Evolutionary conservation across 2,797 vertebrate species (phyloP).

Genomic region (Myiothlypis chrysogaster): DNA sequence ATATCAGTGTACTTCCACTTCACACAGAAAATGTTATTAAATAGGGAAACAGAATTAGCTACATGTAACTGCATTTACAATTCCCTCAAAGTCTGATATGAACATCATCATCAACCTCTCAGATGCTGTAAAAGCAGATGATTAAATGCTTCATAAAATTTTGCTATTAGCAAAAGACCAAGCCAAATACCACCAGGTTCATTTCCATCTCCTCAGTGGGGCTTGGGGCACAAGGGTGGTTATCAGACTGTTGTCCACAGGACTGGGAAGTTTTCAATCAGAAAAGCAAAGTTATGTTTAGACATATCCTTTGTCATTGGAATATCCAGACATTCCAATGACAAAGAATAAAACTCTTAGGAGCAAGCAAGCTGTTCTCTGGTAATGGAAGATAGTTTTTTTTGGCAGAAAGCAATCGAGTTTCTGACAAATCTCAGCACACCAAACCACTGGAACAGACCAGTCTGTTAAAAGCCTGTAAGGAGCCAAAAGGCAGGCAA

Average conservation of each 20-base stretch:
- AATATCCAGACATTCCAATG: background rate
- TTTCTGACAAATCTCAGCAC: background rate
- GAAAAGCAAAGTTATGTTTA: background rate
- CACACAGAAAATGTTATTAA: background rate
- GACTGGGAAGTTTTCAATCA: background rate
- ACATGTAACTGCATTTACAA: background rate
- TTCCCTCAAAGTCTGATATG: background rate
- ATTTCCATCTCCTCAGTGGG: background rate
- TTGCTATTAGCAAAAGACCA: background rate
- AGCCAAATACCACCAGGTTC: background rate
- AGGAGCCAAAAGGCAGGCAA: background rate
- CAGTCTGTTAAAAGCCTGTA: background rate
- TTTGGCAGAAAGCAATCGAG: background rate
- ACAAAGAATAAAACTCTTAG: background rate
- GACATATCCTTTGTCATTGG: background rate
- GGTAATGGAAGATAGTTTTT: background rate
- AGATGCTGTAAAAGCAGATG: background rate
- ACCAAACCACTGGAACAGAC: background rate
- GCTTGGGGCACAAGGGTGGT: background rate
- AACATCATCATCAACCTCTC: background rate
- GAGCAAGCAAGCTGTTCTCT: background rate
- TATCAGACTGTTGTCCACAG: accelerated
- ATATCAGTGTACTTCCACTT: background rate
- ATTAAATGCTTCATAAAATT: background rate
- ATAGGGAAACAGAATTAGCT: background rate